Conservation (phyloP, 1,140 invertebrate genomes). For the Tachypleus tridentatus region DNA sequence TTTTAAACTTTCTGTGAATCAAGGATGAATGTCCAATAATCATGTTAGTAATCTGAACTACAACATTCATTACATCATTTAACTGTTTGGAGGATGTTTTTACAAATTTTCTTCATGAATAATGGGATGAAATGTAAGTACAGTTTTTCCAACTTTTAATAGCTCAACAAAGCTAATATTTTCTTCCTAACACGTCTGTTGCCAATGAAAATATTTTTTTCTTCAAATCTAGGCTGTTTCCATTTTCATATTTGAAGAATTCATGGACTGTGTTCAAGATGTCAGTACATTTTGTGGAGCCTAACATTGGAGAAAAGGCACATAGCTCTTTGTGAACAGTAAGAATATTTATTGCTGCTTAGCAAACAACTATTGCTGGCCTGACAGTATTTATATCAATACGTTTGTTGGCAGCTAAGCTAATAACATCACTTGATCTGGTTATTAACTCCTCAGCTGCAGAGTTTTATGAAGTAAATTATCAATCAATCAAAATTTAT, state of each 20-base stretch:
- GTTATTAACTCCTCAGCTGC: too few species aligned
- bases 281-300: not conserved
- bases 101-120: not conserved
- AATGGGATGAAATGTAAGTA: not conserved
- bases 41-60: not conserved
- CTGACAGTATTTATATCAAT: not conserved
- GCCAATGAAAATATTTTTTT: not conserved
- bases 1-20: slow-evolving; percentile 6
- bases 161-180: not conserved
- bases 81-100: slow-evolving; percentile 2
- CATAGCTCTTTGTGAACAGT: slow-evolving; percentile 1
- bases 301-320: slow-evolving; percentile 2
- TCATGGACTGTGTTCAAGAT: not conserved
- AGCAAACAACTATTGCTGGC: not conserved
- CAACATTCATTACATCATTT: slow-evolving; percentile 2
- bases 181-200: not conserved
- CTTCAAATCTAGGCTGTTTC: not conserved
- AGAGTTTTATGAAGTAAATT: too few species aligned
- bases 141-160: not conserved
- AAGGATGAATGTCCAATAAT: slow-evolving; percentile 1
- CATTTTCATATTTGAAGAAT: not conserved
- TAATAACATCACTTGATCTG: too few species aligned
- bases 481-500: too few species aligned
- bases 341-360: not conserved
- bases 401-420: not conserved